Evolutionary conservation across 1,140 invertebrate species (phyloP).

Genomic region (Forficula auricularia): DNA sequence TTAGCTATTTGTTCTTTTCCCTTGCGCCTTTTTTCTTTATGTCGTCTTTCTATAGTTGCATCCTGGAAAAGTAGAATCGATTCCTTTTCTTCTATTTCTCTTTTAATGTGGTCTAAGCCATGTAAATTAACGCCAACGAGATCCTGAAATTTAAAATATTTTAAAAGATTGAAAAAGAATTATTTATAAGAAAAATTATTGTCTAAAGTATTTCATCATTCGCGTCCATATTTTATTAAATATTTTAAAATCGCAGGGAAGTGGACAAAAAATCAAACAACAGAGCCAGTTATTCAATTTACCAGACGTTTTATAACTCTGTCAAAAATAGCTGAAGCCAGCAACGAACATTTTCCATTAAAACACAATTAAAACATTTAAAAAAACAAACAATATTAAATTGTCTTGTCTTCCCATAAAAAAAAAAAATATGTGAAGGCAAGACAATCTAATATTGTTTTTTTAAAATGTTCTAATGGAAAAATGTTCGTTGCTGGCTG

Average conservation of each 20-base stretch:
- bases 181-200: not conserved
- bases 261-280: not conserved
- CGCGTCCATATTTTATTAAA: not conserved
- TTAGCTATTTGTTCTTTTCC: constrained; percentile 49
- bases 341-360: no score
- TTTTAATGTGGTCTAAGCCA: constrained; percentile 57
- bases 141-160: constrained; percentile 40
- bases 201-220: not conserved
- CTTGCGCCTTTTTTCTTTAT: constrained; percentile 46
- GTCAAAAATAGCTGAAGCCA: not conserved
- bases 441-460: no score
- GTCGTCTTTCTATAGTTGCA: constrained; percentile 44
- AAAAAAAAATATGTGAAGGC: no score
- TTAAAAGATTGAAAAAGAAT: constrained; percentile 9
- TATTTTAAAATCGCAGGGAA: not conserved
- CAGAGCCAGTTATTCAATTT: not conserved
- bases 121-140: constrained; percentile 74
- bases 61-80: constrained; percentile 69
- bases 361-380: no score
- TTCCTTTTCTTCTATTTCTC: constrained; percentile 60
- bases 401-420: no score
- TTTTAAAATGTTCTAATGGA: no score
- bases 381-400: no score
- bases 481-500: no score
- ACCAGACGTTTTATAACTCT: not conserved